These are phyloP conservation scores for Burhinus oedicnemus DNA, from an alignment of 2,113 vertebrate species.

Conservation along the genomic window DNA sequence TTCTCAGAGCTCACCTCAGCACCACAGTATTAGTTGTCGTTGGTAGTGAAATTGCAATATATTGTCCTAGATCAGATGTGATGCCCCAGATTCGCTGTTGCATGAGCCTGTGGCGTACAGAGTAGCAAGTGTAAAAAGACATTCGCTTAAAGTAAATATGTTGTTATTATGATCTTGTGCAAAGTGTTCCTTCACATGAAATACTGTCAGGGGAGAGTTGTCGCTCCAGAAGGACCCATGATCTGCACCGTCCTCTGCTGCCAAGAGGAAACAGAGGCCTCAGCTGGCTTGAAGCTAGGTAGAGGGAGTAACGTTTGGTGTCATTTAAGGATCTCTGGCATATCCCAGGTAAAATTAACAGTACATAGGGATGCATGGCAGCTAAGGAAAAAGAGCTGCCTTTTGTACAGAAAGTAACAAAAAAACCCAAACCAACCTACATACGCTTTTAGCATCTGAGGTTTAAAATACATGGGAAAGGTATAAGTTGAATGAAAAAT, in stretches of 20 bases:
- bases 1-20: background rate
- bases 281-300: background rate
- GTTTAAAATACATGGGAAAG: background rate
- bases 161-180: background rate
- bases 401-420: background rate
- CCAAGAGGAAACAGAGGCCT: background rate
- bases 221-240: background rate
- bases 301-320: background rate
- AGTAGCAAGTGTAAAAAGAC: background rate
- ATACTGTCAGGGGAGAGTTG: background rate
- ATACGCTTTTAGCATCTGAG: background rate
- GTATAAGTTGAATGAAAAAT: background rate
- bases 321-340: background rate
- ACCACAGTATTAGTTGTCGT: background rate
- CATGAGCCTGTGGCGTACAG: background rate
- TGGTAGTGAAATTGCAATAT: background rate
- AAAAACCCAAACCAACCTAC: background rate
- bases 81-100: background rate
- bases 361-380: background rate
- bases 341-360: background rate
- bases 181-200: background rate
- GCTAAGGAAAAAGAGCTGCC: background rate
- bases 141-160: background rate
- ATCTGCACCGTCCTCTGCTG: background rate
- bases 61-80: background rate